A percentile compares a stretch with the other conserved stretches of the same genome.
Evolutionary conservation across 1,140 invertebrate species (phyloP).

Genomic region (Bombus sylvicola): DNA sequence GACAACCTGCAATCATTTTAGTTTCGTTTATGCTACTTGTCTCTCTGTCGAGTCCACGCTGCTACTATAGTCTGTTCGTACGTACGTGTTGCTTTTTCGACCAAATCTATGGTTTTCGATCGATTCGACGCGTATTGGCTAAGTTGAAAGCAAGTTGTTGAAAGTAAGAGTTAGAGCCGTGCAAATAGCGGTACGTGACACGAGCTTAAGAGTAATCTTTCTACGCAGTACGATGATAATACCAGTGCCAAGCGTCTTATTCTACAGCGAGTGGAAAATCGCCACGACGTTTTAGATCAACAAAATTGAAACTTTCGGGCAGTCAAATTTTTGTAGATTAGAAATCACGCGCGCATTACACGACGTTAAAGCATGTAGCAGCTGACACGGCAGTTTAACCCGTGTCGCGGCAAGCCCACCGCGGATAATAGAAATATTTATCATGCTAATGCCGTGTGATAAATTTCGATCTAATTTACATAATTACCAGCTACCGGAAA

Average conservation of each 20-base stretch:
- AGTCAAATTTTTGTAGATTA: not conserved
- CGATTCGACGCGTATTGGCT: no score
- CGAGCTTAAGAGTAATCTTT: no score
- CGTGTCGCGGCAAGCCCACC: not conserved
- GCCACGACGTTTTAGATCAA: no score
- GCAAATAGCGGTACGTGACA: no score
- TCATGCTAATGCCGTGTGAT: not conserved
- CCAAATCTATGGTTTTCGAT: no score
- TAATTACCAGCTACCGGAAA: not conserved
- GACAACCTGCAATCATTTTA: constrained; percentile 70
- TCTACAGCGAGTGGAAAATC: no score
- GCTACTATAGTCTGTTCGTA: not conserved
- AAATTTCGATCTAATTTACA: constrained; percentile 4
- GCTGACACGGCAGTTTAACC: not conserved
- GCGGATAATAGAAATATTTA: constrained; percentile 8
- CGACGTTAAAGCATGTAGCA: not conserved
- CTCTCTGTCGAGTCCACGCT: not conserved
- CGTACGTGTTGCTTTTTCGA: no score
- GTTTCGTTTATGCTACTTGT: not conserved
- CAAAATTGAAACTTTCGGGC: not conserved
- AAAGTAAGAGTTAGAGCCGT: no score
- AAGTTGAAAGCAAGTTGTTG: no score
- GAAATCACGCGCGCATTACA: not conserved
- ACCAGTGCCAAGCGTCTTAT: no score
- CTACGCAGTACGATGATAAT: no score